Evolutionary conservation across 2,888 invertebrate species (phyloP), one percentile per base, ranked within the genome.

Genomic region (Athetis lepigone): DNA sequence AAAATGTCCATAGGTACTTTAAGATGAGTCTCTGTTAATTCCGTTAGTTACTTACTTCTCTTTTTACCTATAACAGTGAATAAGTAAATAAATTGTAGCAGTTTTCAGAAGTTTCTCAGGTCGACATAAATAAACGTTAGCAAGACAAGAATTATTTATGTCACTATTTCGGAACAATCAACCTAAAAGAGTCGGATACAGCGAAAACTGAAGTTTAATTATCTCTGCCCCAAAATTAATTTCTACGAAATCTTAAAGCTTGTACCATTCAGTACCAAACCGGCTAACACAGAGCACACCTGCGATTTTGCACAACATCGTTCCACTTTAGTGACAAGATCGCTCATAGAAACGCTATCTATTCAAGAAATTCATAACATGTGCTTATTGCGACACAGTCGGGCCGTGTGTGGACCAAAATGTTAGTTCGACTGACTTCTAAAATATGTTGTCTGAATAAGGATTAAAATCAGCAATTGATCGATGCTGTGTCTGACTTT

Each of bases 281-380:
- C 80, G 67, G 74, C 67, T 75, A 36, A 25, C 55, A 36, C 42
- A 40, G 43, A 71, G 45, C 78, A 74, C 81, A 81, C 81, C 82
- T 81, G 82, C 56, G 67, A 60, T 64, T 80, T 81, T 81, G 80
- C 82, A 78, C 80, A 77, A 80, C 72, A 70, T 36, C 58, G 80
- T 69, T 80, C 80, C 70, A 81, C 73, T 70, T 78, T 36, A 49
- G 73, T 75, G 79, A 80, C 80, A 77, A 81, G 80, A 79, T 77
- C 75, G 73, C 75, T 67, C 70, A 58, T 45, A 77, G 75, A 62
- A 81, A 75, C 67, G 42, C 69, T 81, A 77, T 75, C 78, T 80
- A 77, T 78, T 72, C 51, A 52, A 72, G 70, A 80, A 79, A 80
- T 80, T 70, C 71, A 68, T 81, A 81, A 78, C 81, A 62, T 67